Base-by-base conservation (phyloP, 2,888 invertebrate species). In the Drosophila lacicola region DNA sequence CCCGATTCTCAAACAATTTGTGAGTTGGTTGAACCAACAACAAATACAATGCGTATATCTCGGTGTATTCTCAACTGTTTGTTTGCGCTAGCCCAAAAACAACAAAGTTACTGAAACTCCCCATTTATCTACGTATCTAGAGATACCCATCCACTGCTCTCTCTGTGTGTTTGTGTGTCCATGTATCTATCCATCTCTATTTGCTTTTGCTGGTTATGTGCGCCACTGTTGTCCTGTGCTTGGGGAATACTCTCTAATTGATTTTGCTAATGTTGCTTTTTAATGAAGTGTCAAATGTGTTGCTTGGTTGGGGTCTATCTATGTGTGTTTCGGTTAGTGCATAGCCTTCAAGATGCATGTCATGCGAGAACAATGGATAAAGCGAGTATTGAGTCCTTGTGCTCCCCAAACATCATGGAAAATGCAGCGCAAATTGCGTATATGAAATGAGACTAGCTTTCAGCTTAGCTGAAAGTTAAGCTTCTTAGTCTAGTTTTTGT, bases 241-340 rank as follows among this genome's bases (percentile, higher is more conserved):
- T 64, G 74, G 89, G 82, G 82, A 89, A 81, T 87, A 78, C 67
- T 66, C 82, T 69, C 82, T 89, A 83, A 83, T 83, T 89, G 82
- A 83, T 83, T 83, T 83, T 83, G 85, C 88, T 83, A 83, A 89
- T 83, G 89, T 87, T 83, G 88, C 88, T 81, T 89, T 83, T 83
- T 83, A 83, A 83, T 83, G 82, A 83, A 83, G 82, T 83, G 82
- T 83, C 82, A 83, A 89, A 83, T 89, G 74, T 89, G 82, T 70
- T 71, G 50, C 62, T 79, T 61, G 69, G 55, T 51, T 63, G 39
- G 49, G 14, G 33, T 10, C 49, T 47, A 17, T 33, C 25, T 33
- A 13, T 37, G 21, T 39, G 50, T 13, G 66, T 21, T 39, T 44
- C 37, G 37, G 41, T 42, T 42, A 34, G 11, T 49, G 41, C 34